Percentiles rank a stretch among this genome's conserved stretches.
Conservation (phyloP, 2,797 vertebrate genomes). For the Nannoperca obscura region DNA sequence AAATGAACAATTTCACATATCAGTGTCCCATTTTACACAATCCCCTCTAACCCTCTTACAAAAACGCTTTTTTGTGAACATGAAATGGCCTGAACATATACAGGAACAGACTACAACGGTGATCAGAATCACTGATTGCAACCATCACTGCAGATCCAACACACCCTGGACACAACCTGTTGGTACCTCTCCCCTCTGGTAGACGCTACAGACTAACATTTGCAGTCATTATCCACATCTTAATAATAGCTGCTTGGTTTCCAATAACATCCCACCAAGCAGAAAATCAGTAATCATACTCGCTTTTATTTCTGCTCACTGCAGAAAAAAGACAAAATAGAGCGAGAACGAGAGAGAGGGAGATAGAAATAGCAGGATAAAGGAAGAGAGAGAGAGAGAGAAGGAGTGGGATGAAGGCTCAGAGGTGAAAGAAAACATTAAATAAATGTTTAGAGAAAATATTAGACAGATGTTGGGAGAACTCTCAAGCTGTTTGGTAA, state of each 20-base stretch:
- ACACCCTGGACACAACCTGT: too few species aligned
- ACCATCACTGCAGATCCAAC: too few species aligned
- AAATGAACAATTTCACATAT: not conserved
- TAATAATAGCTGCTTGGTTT: conserved; percentile 50
- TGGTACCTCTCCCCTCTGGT: too few species aligned
- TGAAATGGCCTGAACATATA: not conserved
- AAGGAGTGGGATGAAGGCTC: not conserved
- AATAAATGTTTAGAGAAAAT: conserved; percentile 9
- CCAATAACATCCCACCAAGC: conserved; percentile 51
- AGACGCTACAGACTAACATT: conserved; percentile 22
- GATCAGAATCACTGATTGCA: too few species aligned
- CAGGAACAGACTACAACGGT: too few species aligned
- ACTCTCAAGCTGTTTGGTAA: conserved; percentile 7
- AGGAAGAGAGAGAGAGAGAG: not conserved
- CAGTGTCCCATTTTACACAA: not conserved
- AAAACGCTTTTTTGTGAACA: not conserved
- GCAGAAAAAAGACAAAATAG: not conserved
- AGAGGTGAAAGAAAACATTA: not conserved
- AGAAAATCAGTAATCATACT: conserved; percentile 61
- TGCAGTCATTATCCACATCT: conserved; percentile 39
- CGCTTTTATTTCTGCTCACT: conserved; percentile 30
- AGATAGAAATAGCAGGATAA: not conserved
- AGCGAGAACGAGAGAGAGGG: conserved; percentile 21
- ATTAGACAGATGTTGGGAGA: not conserved
- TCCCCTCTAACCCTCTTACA: not conserved